Percentiles rank a stretch among this genome's conserved stretches.
Conservation (phyloP, 2,797 vertebrate genomes). For the Ctenosaura bakeri region DNA sequence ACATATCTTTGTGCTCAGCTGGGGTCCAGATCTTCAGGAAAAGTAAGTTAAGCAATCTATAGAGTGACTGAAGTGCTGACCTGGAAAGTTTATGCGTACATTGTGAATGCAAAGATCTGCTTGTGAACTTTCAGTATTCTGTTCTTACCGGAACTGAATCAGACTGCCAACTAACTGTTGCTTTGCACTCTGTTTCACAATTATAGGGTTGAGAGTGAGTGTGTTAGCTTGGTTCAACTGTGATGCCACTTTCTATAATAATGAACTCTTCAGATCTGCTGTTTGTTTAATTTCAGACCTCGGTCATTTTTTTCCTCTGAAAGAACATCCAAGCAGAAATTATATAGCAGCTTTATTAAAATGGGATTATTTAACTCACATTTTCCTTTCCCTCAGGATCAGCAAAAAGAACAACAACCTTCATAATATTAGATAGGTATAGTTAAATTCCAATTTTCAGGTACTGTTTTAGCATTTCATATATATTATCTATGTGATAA, state of each 20-base stretch:
- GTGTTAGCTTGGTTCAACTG: constrained; percentile 8
- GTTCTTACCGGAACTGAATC: constrained; percentile 6
- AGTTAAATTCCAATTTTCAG: background rate
- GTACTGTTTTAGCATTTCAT: background rate
- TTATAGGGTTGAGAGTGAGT: background rate
- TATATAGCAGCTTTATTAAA: background rate
- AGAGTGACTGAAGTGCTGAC: background rate
- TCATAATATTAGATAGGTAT: background rate
- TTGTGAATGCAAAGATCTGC: background rate
- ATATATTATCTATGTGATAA: background rate
- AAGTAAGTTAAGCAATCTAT: background rate
- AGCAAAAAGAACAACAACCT: background rate
- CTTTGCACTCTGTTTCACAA: background rate
- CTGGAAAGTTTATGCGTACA: constrained; percentile 5
- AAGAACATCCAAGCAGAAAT: background rate
- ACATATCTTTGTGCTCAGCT: background rate
- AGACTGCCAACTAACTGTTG: background rate
- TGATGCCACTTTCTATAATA: constrained; percentile 13
- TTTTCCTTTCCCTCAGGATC: background rate
- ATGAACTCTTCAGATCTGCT: background rate
- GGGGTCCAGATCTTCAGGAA: background rate
- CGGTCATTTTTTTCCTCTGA: background rate
- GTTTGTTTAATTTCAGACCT: background rate
- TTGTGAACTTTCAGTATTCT: background rate
- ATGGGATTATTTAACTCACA: background rate